These are phyloP conservation scores for Acanthaster planci DNA, from an alignment of 35 echinoderm and acorn worm species.

Conservation along the genomic window DNA sequence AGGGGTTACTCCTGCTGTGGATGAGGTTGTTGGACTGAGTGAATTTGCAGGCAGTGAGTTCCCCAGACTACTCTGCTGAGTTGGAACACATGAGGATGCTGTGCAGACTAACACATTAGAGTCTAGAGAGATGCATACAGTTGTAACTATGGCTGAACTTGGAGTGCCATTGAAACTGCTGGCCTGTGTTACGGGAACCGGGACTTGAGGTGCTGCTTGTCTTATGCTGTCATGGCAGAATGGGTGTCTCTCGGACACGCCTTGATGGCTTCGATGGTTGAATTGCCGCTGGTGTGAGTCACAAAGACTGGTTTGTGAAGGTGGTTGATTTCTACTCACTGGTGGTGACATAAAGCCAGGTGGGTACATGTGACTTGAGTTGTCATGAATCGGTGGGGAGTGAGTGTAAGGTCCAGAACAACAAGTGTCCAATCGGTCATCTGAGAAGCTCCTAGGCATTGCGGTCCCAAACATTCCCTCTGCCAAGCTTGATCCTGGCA, in stretches of 20 bases:
- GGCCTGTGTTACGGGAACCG: not conserved
- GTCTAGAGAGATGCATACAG: not conserved
- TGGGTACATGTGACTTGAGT: conserved; percentile 33
- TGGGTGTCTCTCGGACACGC: not conserved
- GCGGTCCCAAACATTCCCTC: conserved; percentile 35
- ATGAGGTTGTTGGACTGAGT: conserved; percentile 21
- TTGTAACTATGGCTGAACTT: not conserved
- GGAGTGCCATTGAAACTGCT: not conserved
- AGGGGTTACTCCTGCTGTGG: not conserved
- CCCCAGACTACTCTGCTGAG: not conserved
- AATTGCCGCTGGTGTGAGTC: not conserved
- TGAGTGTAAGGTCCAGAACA: conserved; percentile 53
- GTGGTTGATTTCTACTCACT: conserved; percentile 40
- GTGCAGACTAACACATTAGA: not conserved
- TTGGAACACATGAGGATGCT: not conserved
- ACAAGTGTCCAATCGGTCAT: conserved; percentile 81
- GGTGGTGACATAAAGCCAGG: conserved; percentile 30
- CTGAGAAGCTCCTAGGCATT: conserved; percentile 40
- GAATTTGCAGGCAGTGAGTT: not conserved
- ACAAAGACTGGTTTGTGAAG: conserved; percentile 36
- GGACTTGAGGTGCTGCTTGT: not conserved
- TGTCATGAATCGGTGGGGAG: conserved; percentile 47
- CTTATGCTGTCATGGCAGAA: conserved; percentile 10
- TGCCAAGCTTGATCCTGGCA: conserved; percentile 3
- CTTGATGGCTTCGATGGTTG: not conserved